Percentiles rank a stretch among this genome's conserved stretches.
Conservation (phyloP, 2,113 vertebrate species). For the Lichenostomus cassidix region DNA sequence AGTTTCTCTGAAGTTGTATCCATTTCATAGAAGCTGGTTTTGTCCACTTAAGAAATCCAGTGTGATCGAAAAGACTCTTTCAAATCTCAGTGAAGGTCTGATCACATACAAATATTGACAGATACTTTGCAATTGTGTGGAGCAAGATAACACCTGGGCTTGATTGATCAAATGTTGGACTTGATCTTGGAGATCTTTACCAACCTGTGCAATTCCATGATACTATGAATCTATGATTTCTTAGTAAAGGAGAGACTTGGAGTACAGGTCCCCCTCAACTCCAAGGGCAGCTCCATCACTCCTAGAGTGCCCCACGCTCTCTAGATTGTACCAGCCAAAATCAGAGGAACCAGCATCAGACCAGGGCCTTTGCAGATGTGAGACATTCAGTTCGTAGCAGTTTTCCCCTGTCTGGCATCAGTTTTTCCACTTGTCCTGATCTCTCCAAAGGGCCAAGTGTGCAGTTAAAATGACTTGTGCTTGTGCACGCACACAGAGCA, state of each 20-base stretch:
- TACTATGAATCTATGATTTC: neutral
- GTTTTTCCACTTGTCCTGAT: neutral
- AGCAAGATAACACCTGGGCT: neutral
- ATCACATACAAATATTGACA: fast-evolving
- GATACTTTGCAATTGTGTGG: neutral
- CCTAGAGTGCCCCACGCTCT: fast-evolving
- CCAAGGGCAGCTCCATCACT: neutral
- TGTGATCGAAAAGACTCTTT: neutral
- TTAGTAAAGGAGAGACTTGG: neutral
- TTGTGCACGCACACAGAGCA: neutral
- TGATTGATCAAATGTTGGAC: neutral
- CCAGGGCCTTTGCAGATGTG: neutral
- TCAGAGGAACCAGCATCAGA: neutral
- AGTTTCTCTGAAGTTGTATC: neutral
- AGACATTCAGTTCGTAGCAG: neutral
- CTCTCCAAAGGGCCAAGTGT: neutral
- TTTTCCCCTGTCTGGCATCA: neutral
- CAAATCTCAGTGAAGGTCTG: neutral
- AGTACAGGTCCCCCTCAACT: neutral
- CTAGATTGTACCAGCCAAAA: neutral
- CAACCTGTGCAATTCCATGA: neutral
- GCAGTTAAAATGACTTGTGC: neutral
- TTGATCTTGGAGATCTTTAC: neutral
- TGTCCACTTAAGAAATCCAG: neutral
- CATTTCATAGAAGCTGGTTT: neutral